Evolutionary conservation across 2,888 invertebrate genomes (phyloP).

Genomic region (Dioctria linearis): DNA sequence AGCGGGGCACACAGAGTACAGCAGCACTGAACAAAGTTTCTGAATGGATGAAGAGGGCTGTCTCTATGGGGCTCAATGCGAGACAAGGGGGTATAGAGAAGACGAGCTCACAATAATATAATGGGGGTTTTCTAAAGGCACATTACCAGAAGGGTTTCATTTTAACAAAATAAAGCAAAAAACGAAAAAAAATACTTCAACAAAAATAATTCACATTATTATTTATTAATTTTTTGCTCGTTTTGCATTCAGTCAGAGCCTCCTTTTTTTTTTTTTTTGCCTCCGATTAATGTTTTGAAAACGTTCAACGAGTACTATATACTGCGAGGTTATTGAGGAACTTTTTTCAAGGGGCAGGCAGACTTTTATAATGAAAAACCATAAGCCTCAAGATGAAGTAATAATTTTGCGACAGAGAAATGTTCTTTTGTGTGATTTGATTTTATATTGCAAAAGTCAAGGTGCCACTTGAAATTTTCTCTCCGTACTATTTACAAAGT

Average conservation of each 20-base stretch:
- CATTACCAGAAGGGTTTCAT: constrained; percentile 51
- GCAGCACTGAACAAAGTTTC: constrained; percentile 30
- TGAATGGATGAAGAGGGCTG: constrained; percentile 48
- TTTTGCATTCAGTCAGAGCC: constrained; percentile 11
- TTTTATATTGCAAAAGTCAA: constrained; percentile 7
- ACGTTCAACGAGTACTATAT: constrained; percentile 4
- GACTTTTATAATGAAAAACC: constrained; percentile 16
- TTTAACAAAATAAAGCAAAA: constrained; percentile 32
- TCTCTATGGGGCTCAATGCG: constrained; percentile 37
- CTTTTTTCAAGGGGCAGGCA: constrained; percentile 26
- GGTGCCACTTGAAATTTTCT: constrained; percentile 8
- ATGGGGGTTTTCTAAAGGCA: constrained; percentile 32
- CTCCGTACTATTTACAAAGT: no score
- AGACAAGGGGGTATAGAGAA: neutral
- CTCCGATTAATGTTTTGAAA: constrained; percentile 14
- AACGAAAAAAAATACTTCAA: constrained; percentile 39
- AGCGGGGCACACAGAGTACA: constrained; percentile 31
- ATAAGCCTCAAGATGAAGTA: constrained; percentile 38
- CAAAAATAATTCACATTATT: constrained; percentile 41
- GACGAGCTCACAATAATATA: neutral
- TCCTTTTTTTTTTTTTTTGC: constrained; percentile 14
- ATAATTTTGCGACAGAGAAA: constrained; percentile 43
- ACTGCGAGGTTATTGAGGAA: constrained; percentile 27
- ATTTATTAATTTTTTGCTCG: constrained; percentile 49
- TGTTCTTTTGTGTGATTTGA: constrained; percentile 16